Conservation (phyloP, 2,113 vertebrate genomes). For the Lepidothrix coronata region DNA sequence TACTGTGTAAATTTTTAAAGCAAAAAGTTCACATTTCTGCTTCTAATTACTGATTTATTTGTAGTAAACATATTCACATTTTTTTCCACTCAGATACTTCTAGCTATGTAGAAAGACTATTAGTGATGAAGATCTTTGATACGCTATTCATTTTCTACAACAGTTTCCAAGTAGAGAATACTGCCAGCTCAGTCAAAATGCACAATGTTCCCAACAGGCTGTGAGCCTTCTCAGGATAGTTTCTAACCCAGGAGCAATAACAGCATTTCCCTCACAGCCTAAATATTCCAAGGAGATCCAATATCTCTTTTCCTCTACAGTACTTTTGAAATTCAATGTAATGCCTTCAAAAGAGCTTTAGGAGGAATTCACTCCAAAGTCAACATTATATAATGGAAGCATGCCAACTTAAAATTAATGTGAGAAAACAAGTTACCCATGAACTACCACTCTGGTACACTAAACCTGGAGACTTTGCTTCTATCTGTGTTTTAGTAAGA, state of each 20-base stretch:
- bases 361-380: slow-evolving; percentile 9
- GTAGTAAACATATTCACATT: not conserved
- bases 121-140: not conserved
- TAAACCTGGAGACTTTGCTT: not conserved
- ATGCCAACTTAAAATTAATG: not conserved
- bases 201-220: not conserved
- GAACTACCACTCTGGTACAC: not conserved
- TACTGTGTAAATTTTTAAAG: not conserved
- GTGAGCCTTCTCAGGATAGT: not conserved
- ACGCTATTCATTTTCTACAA: not conserved
- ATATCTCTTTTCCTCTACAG: not conserved
- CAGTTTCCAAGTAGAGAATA: not conserved
- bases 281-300: not conserved
- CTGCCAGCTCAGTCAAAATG: not conserved
- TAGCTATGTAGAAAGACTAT: not conserved
- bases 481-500: not conserved
- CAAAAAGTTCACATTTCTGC: not conserved
- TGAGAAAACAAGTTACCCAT: not conserved
- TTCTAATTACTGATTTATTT: not conserved
- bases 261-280: not conserved
- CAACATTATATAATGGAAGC: not conserved
- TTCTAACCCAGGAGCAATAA: not conserved
- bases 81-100: not conserved
- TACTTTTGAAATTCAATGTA: not conserved
- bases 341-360: not conserved